These are phyloP conservation scores for Phenganax marumi DNA, from an alignment of 92 coral and sea anemone genomes.

Conservation along the genomic window DNA sequence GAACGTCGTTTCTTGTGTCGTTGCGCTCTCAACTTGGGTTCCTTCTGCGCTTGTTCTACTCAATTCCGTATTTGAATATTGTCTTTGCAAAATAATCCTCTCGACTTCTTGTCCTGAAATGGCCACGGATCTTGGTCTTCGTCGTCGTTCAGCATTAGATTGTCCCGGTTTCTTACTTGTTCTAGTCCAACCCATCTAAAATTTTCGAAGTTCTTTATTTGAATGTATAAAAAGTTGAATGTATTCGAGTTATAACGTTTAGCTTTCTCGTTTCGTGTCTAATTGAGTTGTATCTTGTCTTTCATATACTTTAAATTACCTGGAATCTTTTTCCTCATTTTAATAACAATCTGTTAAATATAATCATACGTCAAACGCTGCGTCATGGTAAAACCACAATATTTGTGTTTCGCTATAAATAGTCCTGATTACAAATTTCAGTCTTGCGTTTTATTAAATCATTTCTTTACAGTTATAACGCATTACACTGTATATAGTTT, in stretches of 20 bases:
- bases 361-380: slow-evolving; percentile 11
- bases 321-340: not conserved
- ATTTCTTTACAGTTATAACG: not conserved
- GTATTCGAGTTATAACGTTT: not conserved
- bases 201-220: not conserved
- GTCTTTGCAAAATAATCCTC: not conserved
- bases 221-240: not conserved
- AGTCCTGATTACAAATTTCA: not conserved
- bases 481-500: not conserved
- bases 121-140: not conserved
- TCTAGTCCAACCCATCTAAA: slow-evolving; percentile 35
- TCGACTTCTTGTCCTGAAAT: slow-evolving; percentile 20
- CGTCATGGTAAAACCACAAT: not conserved
- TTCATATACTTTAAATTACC: not conserved
- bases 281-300: not conserved
- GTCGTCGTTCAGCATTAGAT: not conserved
- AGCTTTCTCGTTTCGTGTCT: not conserved
- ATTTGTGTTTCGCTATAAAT: slow-evolving; percentile 5
- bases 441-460: too few relatives aligned
- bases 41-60: not conserved
- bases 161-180: slow-evolving; percentile 5
- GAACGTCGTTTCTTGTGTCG: not conserved
- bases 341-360: slow-evolving; percentile 8
- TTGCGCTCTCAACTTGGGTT: not conserved
- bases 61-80: not conserved